A percentile compares a stretch with the other conserved stretches of the same genome.
Conservation (phyloP, 2,797 vertebrate genomes). For the Lates japonicus region DNA sequence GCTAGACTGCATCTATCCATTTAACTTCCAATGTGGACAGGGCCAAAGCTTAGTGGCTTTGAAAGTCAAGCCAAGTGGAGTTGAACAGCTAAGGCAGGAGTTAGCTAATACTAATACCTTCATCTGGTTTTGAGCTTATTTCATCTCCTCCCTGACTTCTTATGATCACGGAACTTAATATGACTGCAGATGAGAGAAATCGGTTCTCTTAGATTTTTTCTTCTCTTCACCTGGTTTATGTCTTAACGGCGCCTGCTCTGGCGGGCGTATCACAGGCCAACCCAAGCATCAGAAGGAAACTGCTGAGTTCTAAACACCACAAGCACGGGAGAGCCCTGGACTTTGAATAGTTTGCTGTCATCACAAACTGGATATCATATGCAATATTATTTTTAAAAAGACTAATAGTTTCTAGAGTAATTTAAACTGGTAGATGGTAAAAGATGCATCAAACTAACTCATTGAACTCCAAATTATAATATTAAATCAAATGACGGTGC, state of each 20-base stretch:
- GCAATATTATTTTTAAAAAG: constrained; percentile 20
- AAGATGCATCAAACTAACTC: constrained; percentile 32
- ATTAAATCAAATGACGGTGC: constrained; percentile 59
- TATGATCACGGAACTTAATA: constrained; percentile 20
- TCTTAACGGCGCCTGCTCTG: constrained; percentile 31
- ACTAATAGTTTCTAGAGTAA: constrained; percentile 20
- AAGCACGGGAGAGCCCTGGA: constrained; percentile 17
- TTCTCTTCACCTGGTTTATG: constrained; percentile 44
- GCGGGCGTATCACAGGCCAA: constrained; percentile 25
- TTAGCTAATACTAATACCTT: not conserved
- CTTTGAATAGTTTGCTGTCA: constrained; percentile 27
- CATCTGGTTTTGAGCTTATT: constrained; percentile 40
- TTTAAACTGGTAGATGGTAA: constrained; percentile 17
- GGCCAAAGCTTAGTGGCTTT: constrained; percentile 6
- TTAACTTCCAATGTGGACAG: not conserved
- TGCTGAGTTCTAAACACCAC: constrained; percentile 4
- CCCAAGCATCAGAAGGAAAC: constrained; percentile 13
- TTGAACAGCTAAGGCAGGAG: constrained; percentile 17
- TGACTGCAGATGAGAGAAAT: constrained; percentile 36
- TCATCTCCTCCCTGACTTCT: constrained; percentile 15
- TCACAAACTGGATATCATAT: constrained; percentile 19
- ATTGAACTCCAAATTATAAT: constrained; percentile 39
- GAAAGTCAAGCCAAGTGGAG: not conserved
- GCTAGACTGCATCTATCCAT: not conserved
- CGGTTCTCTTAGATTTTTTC: not conserved